Evolutionary conservation across 1,140 invertebrate species (phyloP).

Genomic region (Polypedilum pembai): DNA sequence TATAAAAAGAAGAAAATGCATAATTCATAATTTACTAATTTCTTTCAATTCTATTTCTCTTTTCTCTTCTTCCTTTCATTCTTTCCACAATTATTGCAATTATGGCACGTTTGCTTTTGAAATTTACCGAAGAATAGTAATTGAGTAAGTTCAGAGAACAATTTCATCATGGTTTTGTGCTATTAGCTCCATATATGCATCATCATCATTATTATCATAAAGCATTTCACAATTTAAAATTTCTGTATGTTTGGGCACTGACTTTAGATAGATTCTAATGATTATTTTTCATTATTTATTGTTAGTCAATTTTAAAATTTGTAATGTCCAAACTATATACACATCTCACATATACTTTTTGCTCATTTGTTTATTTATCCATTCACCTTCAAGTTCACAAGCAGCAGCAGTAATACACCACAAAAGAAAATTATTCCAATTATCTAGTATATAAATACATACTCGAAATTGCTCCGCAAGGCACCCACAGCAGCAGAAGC

Average conservation of each 20-base stretch:
- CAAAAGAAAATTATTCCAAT: not conserved
- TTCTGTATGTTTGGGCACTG: too few relatives aligned
- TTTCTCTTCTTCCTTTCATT: not conserved
- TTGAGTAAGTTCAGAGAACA: too few relatives aligned
- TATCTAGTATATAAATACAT: not conserved
- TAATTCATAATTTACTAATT: slow-evolving; percentile 6
- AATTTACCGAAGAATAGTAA: not conserved
- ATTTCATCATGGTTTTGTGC: too few relatives aligned
- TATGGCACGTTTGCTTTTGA: slow-evolving; percentile 11
- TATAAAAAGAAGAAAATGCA: not conserved
- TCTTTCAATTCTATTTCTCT: not conserved
- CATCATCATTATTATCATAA: not conserved
- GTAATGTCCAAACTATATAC: too few relatives aligned
- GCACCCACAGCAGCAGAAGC: not conserved
- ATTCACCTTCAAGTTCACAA: not conserved
- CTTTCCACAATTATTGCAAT: not conserved
- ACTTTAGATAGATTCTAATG: not conserved
- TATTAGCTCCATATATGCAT: not conserved
- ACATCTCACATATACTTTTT: not conserved
- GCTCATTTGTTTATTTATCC: not conserved
- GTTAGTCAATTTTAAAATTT: too few relatives aligned
- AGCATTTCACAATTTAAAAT: not conserved
- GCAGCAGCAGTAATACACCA: not conserved
- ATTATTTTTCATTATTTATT: not conserved
- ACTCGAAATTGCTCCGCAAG: not conserved